Evolutionary conservation across 2,888 invertebrate genomes (phyloP).

Genomic region (Dryobotodes eremita): DNA sequence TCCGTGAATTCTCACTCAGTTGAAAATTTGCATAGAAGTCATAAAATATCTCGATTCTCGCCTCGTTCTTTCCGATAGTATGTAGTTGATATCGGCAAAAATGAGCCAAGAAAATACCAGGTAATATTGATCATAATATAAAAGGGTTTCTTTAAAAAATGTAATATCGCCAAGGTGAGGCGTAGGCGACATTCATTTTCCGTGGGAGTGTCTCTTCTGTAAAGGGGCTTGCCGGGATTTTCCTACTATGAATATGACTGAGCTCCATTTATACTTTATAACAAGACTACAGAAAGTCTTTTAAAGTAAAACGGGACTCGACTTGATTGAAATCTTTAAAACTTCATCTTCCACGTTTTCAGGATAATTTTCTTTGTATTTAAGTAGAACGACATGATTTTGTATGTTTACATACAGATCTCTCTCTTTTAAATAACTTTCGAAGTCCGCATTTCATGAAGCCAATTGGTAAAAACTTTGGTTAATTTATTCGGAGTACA

Average conservation of each 20-base stretch:
- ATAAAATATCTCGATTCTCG: slow-evolving; percentile 51
- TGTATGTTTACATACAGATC: slow-evolving; percentile 12
- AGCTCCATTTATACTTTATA: slow-evolving; percentile 72
- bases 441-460: slow-evolving; percentile 7
- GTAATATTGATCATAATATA: slow-evolving; percentile 40
- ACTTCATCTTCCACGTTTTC: slow-evolving; percentile 54
- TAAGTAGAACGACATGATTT: slow-evolving; percentile 6
- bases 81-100: slow-evolving; percentile 43
- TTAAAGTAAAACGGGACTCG: slow-evolving; percentile 64
- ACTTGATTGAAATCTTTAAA: slow-evolving; percentile 71
- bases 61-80: slow-evolving; percentile 39
- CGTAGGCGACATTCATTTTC: slow-evolving; percentile 70
- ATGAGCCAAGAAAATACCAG: slow-evolving; percentile 35
- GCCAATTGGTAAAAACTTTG: slow-evolving; percentile 11
- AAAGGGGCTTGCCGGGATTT: slow-evolving; percentile 70
- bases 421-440: slow-evolving; percentile 14
- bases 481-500: slow-evolving; percentile 40
- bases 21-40: slow-evolving; percentile 52
- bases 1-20: slow-evolving; percentile 25
- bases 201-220: slow-evolving; percentile 66
- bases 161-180: slow-evolving; percentile 56
- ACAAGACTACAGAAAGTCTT: slow-evolving; percentile 69
- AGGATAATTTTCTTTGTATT: slow-evolving; percentile 36
- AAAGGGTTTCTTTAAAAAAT: slow-evolving; percentile 60
- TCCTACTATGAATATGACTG: slow-evolving; percentile 68